Evolutionary conservation across 1,140 invertebrate genomes (phyloP), one percentile per base, ranked within the genome.

Genomic region (Drosophila malerkotliana): DNA sequence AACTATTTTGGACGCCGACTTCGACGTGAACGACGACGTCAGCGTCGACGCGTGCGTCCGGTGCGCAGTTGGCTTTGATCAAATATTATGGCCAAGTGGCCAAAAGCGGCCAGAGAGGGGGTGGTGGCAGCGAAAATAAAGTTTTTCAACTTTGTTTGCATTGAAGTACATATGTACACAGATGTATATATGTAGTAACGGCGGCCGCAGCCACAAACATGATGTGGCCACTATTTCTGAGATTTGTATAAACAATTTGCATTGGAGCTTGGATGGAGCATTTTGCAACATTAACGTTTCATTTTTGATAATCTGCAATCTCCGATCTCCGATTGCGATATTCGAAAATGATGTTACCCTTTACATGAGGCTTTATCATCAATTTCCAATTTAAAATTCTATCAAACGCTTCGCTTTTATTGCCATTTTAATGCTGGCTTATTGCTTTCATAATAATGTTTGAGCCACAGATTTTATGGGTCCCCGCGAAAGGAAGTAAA

Each of bases 61-160:
- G 83, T 88, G 75, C 76, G 79, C 78, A 78, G 78, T 82, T 87
- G 55, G 75, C 79, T 88, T 87, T 87, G 82, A 87, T 87, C 83
- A 76, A 49, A 53, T 56, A 51, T 53, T 59, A 49, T 45, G 48
- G 39, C 53, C 41, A n/a, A n/a, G 51, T 10, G 30, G 24, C 30
- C 2, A 34, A 41, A 10, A 10, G 30, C 14, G 37, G 32, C 15
- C 21, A 8, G 30, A 8, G 30, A 10, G 12, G 18, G 41, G 21
- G 14, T 9, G 21, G 32, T 44, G 15, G 39, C 32, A 26, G 39
- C 32, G 26, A 21, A 62, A 60, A 51, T 28, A 71, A 18, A 60
- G 48, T 73, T 79, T 79, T 84, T 58, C 44, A 63, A 56, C 56
- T 84, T 79, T 83, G 72, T 81, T 87, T 81, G 73, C 57, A 73